phyloP scores from a whole-genome alignment of 1,140 invertebrate genomes.

The Aphaenogaster rudis region DNA sequence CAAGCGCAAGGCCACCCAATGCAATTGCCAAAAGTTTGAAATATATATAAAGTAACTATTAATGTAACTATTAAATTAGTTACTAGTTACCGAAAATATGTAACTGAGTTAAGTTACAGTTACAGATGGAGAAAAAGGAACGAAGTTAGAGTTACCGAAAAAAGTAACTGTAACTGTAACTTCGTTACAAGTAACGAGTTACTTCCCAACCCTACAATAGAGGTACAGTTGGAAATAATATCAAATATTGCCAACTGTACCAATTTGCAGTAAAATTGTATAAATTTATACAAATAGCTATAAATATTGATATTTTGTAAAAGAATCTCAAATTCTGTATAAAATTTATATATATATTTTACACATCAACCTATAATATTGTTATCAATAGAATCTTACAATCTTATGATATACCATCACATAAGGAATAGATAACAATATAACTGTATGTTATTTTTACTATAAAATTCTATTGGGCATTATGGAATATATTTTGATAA shows the following conservation, averaged over 20 bases:
- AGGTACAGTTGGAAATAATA: slow-evolving; percentile 30
- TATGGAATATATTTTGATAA: neutral
- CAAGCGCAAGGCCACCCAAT: too few species aligned
- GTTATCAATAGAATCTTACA: neutral
- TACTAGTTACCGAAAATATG: too few species aligned
- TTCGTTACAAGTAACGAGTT: too few species aligned
- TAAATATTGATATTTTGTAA: slow-evolving; percentile 71
- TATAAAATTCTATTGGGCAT: slow-evolving; percentile 5
- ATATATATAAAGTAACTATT: too few species aligned
- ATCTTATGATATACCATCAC: neutral
- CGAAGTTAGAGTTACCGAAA: too few species aligned
- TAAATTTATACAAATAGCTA: slow-evolving; percentile 42
- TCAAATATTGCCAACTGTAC: slow-evolving; percentile 26
- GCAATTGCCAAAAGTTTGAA: too few species aligned
- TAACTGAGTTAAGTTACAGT: too few species aligned
- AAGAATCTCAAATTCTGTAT: slow-evolving; percentile 60
- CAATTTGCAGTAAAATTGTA: slow-evolving; percentile 37
- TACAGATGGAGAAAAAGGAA: too few species aligned
- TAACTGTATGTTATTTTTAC: slow-evolving; percentile 16
- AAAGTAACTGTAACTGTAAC: too few species aligned
- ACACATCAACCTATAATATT: neutral
- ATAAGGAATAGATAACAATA: slow-evolving; percentile 32
- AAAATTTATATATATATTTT: neutral
- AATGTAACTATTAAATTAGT: too few species aligned
- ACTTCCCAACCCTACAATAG: neutral